Percentiles rank a stretch among this genome's conserved stretches.
phyloP scores from a whole-genome alignment of 1,140 invertebrate genomes.

The Belonocnema kinseyi region DNA sequence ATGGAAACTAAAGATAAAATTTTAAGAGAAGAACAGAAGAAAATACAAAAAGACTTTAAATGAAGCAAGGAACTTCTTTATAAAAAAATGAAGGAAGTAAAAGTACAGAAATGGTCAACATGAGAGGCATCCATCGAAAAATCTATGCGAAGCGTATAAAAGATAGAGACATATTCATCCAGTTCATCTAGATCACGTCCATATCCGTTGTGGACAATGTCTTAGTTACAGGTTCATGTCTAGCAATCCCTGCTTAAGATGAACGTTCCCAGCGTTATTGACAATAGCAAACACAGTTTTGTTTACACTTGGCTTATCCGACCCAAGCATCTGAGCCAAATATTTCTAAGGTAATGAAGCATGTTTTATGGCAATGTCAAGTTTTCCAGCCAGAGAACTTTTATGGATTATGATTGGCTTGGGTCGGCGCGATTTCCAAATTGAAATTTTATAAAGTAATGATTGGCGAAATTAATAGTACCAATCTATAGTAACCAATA shows the following conservation, averaged over 20 bases:
- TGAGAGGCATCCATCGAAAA: conserved; percentile 8
- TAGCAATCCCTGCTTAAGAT: conserved; percentile 9
- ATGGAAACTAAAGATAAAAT: too few species aligned
- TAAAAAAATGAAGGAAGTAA: too few species aligned
- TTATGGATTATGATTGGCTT: too few species aligned
- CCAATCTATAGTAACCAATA: too few species aligned
- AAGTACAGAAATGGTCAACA: too few species aligned
- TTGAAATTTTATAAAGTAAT: too few species aligned
- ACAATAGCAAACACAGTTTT: conserved; percentile 45
- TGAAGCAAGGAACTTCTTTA: too few species aligned
- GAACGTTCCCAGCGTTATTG: conserved; percentile 26
- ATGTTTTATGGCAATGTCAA: conserved; percentile 40
- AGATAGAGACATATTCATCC: conserved; percentile 14
- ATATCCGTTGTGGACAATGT: conserved; percentile 33
- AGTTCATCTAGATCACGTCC: conserved; percentile 1
- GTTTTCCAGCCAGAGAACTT: conserved; percentile 30
- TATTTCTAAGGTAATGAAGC: conserved; percentile 31
- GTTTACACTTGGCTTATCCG: conserved; percentile 55
- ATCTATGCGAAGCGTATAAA: neutral
- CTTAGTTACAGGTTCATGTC: conserved; percentile 35
- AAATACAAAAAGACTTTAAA: too few species aligned
- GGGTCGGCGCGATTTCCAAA: too few species aligned
- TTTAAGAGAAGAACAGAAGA: too few species aligned
- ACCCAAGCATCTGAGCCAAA: conserved; percentile 47
- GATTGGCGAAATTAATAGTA: too few species aligned